These are phyloP conservation scores for Gastrophysa polygoni DNA, from an alignment of 2,888 invertebrate genomes.

Conservation along the genomic window DNA sequence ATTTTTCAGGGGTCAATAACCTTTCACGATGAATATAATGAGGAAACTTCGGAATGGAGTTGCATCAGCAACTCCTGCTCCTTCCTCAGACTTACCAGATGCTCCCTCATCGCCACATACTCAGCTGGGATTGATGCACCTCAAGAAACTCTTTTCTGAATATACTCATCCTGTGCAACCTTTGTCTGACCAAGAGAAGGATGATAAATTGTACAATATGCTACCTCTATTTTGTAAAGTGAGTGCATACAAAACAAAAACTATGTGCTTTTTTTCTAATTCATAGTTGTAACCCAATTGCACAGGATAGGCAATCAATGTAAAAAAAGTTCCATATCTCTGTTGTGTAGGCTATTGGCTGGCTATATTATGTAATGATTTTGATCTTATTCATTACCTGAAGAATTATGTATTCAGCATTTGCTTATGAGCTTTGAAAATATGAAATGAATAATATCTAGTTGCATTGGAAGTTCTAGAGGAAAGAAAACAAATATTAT, in stretches of 20 bases:
- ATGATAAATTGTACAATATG: slow-evolving; percentile 96
- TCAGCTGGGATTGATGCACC: slow-evolving; percentile 92
- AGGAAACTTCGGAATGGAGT: slow-evolving; percentile 80
- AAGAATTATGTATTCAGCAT: no score
- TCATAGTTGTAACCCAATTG: no score
- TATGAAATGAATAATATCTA: no score
- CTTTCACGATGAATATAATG: slow-evolving; percentile 82
- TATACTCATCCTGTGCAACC: slow-evolving; percentile 88
- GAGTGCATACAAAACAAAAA: slow-evolving; percentile 40
- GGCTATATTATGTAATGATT: no score
- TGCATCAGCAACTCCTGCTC: slow-evolving; percentile 59
- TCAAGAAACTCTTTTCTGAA: slow-evolving; percentile 95
- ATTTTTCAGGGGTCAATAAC: slow-evolving; percentile 16
- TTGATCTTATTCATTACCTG: no score
- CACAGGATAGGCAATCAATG: no score
- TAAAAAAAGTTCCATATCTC: no score
- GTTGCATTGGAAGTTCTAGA: no score
- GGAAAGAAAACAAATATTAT: no score
- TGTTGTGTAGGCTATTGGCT: no score
- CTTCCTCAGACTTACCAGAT: slow-evolving; percentile 64
- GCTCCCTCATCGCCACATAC: slow-evolving; percentile 74
- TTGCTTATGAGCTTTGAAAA: no score
- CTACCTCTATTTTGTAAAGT: slow-evolving; percentile 98
- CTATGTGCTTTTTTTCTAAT: neutral
- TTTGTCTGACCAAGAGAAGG: slow-evolving; percentile 80